These are phyloP conservation scores for Heptranchias perlo DNA, from an alignment of 2,113 vertebrate genomes.

Conservation along the genomic window DNA sequence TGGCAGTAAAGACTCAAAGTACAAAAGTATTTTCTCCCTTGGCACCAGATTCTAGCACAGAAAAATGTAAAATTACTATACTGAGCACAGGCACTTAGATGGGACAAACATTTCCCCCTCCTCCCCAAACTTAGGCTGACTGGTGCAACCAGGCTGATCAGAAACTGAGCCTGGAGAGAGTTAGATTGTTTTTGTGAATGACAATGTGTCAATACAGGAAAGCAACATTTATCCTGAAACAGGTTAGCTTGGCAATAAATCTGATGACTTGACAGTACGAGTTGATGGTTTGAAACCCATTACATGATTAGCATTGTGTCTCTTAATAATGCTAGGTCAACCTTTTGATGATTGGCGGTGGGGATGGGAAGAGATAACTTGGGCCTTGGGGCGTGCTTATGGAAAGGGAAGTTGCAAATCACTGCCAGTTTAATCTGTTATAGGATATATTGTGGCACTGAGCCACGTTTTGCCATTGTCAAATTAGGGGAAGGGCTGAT, in stretches of 20 bases:
- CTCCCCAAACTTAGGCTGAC: not conserved
- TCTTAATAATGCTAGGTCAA: not conserved
- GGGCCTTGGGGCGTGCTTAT: too few species aligned
- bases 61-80: not conserved
- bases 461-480: not conserved
- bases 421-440: not conserved
- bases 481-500: not conserved
- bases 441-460: not conserved
- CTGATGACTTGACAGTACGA: not conserved
- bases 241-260: not conserved
- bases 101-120: not conserved
- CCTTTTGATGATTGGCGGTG: not conserved
- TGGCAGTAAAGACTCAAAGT: constrained; percentile 27
- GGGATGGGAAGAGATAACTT: not conserved
- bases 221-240: constrained; percentile 8
- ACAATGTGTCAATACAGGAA: not conserved
- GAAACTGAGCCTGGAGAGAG: not conserved
- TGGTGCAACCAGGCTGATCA: not conserved
- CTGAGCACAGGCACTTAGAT: not conserved
- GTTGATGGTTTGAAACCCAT: not conserved
- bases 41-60: not conserved
- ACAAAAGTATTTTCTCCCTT: not conserved
- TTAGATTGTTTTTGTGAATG: not conserved
- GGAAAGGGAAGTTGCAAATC: not conserved
- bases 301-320: not conserved